These are phyloP conservation scores for Scolopax rusticola DNA, from an alignment of 2,797 vertebrate genomes.

Conservation along the genomic window DNA sequence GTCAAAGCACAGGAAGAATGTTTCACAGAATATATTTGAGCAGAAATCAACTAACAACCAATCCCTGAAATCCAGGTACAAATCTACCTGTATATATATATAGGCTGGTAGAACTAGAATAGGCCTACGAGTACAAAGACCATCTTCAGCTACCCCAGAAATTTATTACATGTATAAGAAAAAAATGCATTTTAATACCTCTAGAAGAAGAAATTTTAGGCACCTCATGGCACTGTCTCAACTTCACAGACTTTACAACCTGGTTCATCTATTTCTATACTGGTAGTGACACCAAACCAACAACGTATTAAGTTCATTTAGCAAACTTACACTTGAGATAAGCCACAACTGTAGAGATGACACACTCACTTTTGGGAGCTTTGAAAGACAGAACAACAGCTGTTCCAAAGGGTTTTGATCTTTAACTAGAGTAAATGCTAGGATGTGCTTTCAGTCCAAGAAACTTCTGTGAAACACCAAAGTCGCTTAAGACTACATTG, in stretches of 20 bases:
- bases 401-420: not conserved
- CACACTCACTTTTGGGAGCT: not conserved
- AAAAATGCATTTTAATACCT: not conserved
- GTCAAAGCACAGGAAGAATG: not conserved
- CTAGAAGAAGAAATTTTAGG: not conserved
- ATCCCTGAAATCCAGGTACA: not conserved
- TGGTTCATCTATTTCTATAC: not conserved
- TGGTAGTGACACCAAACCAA: not conserved
- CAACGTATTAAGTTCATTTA: not conserved
- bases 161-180: not conserved
- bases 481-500: not conserved
- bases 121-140: not conserved
- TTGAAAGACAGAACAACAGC: not conserved
- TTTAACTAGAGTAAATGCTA: not conserved
- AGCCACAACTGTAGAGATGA: not conserved
- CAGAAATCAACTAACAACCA: not conserved
- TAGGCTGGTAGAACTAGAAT: not conserved
- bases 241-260: not conserved
- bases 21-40: not conserved
- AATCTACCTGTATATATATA: accelerated
- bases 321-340: not conserved
- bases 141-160: not conserved
- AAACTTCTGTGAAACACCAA: not conserved
- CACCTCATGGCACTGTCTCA: not conserved
- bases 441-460: not conserved